Evolutionary conservation across 2,113 vertebrate genomes (phyloP), one percentile per base, ranked within the genome.

Genomic region (Rafetus swinhoei): DNA sequence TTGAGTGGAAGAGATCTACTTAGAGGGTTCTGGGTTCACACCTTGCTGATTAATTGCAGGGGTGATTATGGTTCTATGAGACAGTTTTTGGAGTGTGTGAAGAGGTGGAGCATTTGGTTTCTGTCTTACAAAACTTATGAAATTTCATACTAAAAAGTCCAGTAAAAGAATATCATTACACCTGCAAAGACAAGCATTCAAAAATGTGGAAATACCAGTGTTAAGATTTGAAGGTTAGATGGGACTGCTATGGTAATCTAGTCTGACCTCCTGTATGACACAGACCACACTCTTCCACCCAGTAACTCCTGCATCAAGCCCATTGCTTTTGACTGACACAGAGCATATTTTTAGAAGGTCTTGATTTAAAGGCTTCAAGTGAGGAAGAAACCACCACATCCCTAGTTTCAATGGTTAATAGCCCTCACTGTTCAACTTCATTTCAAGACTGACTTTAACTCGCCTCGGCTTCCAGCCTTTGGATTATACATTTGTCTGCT

Each of bases 381-480:
- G 2, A 80, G 15, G 12, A 45, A 88, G 25, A 79, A 84, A 24
- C 82, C 79, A 84, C 59, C 25, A 60, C 15, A 3, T 76, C n/a
- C 4, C 55, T 87, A 89, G 82, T 56, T 82, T 19, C 53, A 94
- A 14, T 24, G 1, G 86, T 7, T 9, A 90, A 19, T 84, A 86
- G 54, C 1, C 54, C 87, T 16, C 54, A 50, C 19, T 21, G 13
- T 91, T 90, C 76, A 69, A 85, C 76, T 52, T 29, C 86, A 3
- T 55, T 90, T 86, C 74, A 80, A 5, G 59, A 29, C 50, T 15
- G 74, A 59, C 52, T 4, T 65, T 77, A 35, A 89, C 86, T 72
- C 29, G 53, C 80, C 90, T 94, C 54, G 79, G 80, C 93, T 93
- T 32, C 35, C 4, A 79, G 22, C 62, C 32, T 35, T 27, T 87